A percentile compares a stretch with the other conserved stretches of the same genome.
phyloP scores from a whole-genome alignment of 2,888 invertebrate genomes.

The Harpagoxenus sublaevis region DNA sequence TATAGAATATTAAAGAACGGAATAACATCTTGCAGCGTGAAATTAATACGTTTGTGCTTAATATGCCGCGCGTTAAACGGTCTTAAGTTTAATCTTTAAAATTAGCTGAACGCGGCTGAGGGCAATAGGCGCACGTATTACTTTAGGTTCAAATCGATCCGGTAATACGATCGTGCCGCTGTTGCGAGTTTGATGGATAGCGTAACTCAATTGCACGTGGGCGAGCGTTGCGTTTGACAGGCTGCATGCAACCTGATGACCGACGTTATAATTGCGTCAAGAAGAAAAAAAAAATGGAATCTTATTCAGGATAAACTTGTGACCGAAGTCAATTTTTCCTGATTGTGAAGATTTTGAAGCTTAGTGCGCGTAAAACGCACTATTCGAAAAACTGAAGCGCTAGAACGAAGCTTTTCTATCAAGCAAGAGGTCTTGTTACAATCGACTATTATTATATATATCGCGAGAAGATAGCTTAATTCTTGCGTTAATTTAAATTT shows the following conservation, averaged over 20 bases:
- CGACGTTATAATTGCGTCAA: constrained; percentile 42
- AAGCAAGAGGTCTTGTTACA: not conserved
- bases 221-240: constrained; percentile 45
- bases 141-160: constrained; percentile 26
- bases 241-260: constrained; percentile 23
- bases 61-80: not conserved
- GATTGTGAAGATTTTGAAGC: constrained; percentile 6
- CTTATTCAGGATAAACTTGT: constrained; percentile 10
- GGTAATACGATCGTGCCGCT: constrained; percentile 5
- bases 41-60: not conserved
- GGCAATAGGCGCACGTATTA: not conserved
- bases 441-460: not conserved
- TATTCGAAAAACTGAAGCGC: not conserved
- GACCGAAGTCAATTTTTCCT: not conserved
- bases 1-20: not conserved
- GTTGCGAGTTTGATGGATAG: constrained; percentile 49
- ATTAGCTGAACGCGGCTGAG: not conserved
- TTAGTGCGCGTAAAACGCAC: not conserved
- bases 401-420: not conserved
- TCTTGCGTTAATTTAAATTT: not conserved
- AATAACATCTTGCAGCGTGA: too few relatives aligned
- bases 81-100: constrained; percentile 9
- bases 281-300: constrained; percentile 32
- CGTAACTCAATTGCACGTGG: constrained; percentile 43
- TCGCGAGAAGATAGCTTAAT: not conserved